phyloP scores from a whole-genome alignment of 2,888 invertebrate genomes.

The Lissocephala sabroskyi region DNA sequence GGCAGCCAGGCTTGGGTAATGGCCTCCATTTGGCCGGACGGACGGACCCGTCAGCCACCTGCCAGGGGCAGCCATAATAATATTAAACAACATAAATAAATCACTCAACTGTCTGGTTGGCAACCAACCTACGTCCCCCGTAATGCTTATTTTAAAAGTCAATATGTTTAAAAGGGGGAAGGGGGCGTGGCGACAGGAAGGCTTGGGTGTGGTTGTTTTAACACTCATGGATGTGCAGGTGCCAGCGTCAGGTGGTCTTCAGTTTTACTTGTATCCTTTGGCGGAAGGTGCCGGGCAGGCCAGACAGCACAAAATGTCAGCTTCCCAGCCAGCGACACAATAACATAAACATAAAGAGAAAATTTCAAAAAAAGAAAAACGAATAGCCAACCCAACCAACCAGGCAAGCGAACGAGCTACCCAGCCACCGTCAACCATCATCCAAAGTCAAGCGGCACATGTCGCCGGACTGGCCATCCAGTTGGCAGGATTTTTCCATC shows the following conservation, averaged over 20 bases:
- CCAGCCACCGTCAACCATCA: conserved; percentile 16
- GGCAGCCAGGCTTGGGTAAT: no score
- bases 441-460: conserved; percentile 62
- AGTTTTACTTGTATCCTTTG: conserved; percentile 34
- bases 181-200: no score
- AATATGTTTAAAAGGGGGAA: no score
- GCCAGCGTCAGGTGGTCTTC: conserved; percentile 29
- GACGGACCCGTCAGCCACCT: conserved; percentile 13
- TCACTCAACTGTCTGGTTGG: conserved; percentile 51
- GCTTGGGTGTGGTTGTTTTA: conserved; percentile 62
- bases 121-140: conserved; percentile 54
- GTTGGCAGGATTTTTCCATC: no score
- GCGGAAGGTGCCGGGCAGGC: conserved; percentile 30
- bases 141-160: conserved; percentile 66
- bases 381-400: neutral
- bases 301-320: conserved; percentile 20
- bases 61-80: conserved; percentile 40
- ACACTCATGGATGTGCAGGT: conserved; percentile 58
- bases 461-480: conserved; percentile 32
- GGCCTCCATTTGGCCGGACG: no score
- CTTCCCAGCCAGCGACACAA: conserved; percentile 5
- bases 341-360: conserved; percentile 45
- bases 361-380: conserved; percentile 19
- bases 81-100: conserved; percentile 63
- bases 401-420: neutral